Percentiles rank a stretch among this genome's conserved stretches.
phyloP scores from a whole-genome alignment of 1,140 invertebrate species.

The Stegodyphus dumicola region DNA sequence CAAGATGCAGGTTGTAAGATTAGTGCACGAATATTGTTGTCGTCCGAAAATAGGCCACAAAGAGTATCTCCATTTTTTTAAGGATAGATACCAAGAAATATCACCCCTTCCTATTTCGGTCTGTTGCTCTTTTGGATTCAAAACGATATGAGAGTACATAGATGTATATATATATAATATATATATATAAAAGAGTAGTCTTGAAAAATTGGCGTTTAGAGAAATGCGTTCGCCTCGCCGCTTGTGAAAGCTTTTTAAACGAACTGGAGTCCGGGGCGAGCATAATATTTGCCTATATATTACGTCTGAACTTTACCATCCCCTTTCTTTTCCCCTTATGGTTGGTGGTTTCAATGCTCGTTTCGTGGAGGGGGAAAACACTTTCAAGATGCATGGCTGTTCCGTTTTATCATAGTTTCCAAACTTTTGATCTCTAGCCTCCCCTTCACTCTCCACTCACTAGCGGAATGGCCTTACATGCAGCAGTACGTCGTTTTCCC shows the following conservation, averaged over 20 bases:
- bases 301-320: not conserved
- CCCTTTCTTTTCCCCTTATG: too few species aligned
- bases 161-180: not conserved
- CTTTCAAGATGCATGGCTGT: conserved; percentile 48
- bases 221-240: conserved; percentile 31
- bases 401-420: conserved; percentile 55
- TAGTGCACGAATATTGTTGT: conserved; percentile 47
- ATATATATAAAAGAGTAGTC: conserved; percentile 16
- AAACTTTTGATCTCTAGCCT: conserved; percentile 36
- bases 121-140: conserved; percentile 5
- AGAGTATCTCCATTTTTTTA: conserved; percentile 30
- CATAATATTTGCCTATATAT: conserved; percentile 53
- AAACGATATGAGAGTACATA: conserved; percentile 30
- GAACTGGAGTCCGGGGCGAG: conserved; percentile 8
- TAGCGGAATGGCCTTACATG: conserved; percentile 4
- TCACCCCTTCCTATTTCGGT: conserved; percentile 21
- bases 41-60: conserved; percentile 43
- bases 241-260: conserved; percentile 56
- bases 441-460: not conserved
- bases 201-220: conserved; percentile 60
- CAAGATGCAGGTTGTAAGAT: conserved; percentile 49
- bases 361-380: conserved; percentile 21
- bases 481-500: conserved; percentile 33
- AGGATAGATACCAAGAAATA: conserved; percentile 53
- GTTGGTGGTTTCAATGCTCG: conserved; percentile 32